Percentiles rank a stretch among this genome's conserved stretches.
Evolutionary conservation across 2,888 invertebrate genomes (phyloP).

Genomic region (Caenorhabditis sp.): DNA sequence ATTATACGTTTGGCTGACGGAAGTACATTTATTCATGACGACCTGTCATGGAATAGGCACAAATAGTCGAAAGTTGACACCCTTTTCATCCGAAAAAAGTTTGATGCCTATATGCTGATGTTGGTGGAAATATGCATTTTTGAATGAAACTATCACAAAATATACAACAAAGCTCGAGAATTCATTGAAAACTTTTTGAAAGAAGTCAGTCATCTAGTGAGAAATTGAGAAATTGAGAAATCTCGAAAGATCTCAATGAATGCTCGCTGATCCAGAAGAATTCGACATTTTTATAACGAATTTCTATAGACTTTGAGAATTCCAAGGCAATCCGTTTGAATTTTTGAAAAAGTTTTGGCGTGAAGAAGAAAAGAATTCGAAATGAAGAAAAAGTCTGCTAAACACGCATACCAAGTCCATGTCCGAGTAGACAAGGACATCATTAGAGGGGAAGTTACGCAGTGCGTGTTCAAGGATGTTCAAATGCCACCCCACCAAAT

Average conservation of each 20-base stretch:
- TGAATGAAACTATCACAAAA: constrained; percentile 18
- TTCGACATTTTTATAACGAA: constrained; percentile 7
- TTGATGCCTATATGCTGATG: constrained; percentile 33
- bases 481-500: constrained; percentile 23
- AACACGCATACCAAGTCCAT: constrained; percentile 16
- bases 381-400: constrained; percentile 13
- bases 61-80: too few relatives aligned
- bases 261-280: constrained; percentile 51
- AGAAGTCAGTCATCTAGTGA: too few relatives aligned
- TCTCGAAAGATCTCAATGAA: constrained; percentile 32
- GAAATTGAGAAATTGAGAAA: constrained; percentile 3
- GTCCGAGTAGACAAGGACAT: constrained; percentile 7
- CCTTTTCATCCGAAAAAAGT: constrained; percentile 18
- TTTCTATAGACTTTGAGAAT: constrained; percentile 29
- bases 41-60: constrained; percentile 44
- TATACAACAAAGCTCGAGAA: constrained; percentile 6
- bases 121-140: constrained; percentile 51
- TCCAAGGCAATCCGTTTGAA: background rate
- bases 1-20: constrained; percentile 57
- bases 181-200: background rate
- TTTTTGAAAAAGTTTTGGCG: constrained; percentile 5
- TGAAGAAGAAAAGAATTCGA: constrained; percentile 8
- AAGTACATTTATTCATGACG: constrained; percentile 55
- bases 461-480: constrained; percentile 47
- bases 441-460: constrained; percentile 15